Conservation (phyloP, 2,797 vertebrate genomes). For the Pseudomugil gertrudae region DNA sequence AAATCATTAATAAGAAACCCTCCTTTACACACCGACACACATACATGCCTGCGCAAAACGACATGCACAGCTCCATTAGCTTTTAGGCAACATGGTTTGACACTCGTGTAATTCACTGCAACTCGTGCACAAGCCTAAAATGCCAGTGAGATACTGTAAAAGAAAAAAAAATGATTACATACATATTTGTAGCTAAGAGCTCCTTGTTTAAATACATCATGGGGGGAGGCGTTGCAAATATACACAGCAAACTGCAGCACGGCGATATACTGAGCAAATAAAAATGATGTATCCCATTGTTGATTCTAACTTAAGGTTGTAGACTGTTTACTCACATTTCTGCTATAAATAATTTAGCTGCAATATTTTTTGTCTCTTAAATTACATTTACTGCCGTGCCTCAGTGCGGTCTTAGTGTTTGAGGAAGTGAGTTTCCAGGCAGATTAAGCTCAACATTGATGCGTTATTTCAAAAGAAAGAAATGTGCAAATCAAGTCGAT, state of each 20-base stretch:
- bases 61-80: background rate
- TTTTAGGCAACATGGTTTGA: slow-evolving; percentile 6
- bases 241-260: slow-evolving; percentile 36
- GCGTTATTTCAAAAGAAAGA: slow-evolving; percentile 8
- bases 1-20: slow-evolving; percentile 46
- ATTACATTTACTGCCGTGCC: slow-evolving; percentile 43
- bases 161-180: slow-evolving; percentile 39
- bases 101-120: slow-evolving; percentile 8
- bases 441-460: slow-evolving; percentile 16
- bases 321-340: slow-evolving; percentile 45
- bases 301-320: slow-evolving; percentile 51
- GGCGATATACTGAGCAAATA: slow-evolving; percentile 56
- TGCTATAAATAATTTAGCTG: slow-evolving; percentile 55
- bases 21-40: background rate
- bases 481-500: slow-evolving; percentile 20
- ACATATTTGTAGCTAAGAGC: slow-evolving; percentile 52
- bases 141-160: slow-evolving; percentile 27
- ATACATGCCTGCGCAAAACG: background rate
- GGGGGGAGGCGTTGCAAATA: slow-evolving; percentile 39
- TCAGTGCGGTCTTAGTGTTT: background rate
- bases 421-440: slow-evolving; percentile 24
- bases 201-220: slow-evolving; percentile 39
- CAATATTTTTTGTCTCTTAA: slow-evolving; percentile 25
- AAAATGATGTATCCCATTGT: slow-evolving; percentile 63
- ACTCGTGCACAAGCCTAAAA: slow-evolving; percentile 18